Evolutionary conservation across 1,140 invertebrate genomes (phyloP), one percentile per base, ranked within the genome.

Genomic region (Ceratina australensis): DNA sequence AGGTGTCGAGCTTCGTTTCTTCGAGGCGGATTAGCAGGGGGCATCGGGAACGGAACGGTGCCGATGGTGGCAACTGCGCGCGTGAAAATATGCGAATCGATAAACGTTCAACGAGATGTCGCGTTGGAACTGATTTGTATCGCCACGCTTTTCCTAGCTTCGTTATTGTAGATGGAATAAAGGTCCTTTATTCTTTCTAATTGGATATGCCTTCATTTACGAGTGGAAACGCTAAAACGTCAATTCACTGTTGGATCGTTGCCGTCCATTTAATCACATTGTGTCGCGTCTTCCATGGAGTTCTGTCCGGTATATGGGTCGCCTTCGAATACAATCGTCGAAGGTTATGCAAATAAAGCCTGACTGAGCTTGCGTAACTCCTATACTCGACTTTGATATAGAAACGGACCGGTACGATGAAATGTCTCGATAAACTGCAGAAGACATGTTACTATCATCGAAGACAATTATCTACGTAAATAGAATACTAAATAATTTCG

Each of bases 131-230:
- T 22, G 52, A 59, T 83, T 82, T 75, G n/a, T 75, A 83, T 7
- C 22, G 42, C 24, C 49, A 75, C 22, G 18, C 72, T 83, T 83
- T 69, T 68, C 60, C 54, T 83, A 83, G 28, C 15, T 26, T 8
- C 28, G 33, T 72, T 72, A 72, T 65, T 83, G 54, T 80, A 72
- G 22, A 69, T 68, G 67, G 28, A 80, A 83, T 83, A 83, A 83
- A 79, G 56, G 28, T 52, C 63, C 28, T 68, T 69, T 65, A 78
- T 73, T 64, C 57, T 68, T 64, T 63, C 5, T 50, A 59, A 15
- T 57, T 60, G 24, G 26, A 49, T 0, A 0, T 10, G 20, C 1
- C 1, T 66, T n/a, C 1, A 20, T 20, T 65, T 20, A 7, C 56
- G 42, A 49, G 16, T 3, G 15, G 0, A 3, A 42, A 54, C 7